These are phyloP conservation scores for Lampris incognitus DNA, from an alignment of 2,113 vertebrate genomes.

Conservation along the genomic window DNA sequence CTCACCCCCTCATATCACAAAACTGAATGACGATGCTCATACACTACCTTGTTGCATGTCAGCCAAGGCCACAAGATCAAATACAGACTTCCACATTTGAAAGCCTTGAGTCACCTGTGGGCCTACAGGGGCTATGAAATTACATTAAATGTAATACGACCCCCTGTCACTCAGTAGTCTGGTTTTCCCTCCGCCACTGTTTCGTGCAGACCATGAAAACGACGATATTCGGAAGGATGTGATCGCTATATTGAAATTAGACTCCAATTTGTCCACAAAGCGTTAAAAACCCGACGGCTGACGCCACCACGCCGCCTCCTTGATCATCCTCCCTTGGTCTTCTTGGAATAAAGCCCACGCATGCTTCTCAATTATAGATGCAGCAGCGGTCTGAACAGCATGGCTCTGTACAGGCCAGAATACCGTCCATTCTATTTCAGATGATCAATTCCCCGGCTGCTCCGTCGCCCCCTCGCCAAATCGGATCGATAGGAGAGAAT, in stretches of 20 bases:
- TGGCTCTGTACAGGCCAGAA: slow-evolving; percentile 73
- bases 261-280: slow-evolving; percentile 31
- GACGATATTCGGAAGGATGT: slow-evolving; percentile 64
- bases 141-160: slow-evolving; percentile 57
- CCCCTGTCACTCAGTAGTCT: slow-evolving; percentile 47
- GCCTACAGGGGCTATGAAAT: background rate
- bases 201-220: slow-evolving; percentile 33
- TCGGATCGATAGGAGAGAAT: slow-evolving; percentile 84
- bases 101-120: background rate
- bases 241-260: slow-evolving; percentile 66
- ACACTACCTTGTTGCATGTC: slow-evolving; percentile 1
- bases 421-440: slow-evolving; percentile 80
- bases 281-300: slow-evolving; percentile 1
- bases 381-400: slow-evolving; percentile 58
- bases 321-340: slow-evolving; percentile 25
- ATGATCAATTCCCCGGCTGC: slow-evolving; percentile 81
- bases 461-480: slow-evolving; percentile 79
- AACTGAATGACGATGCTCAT: slow-evolving; percentile 39
- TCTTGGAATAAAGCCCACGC: background rate
- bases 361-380: slow-evolving; percentile 70
- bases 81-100: slow-evolving; percentile 2
- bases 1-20: slow-evolving; percentile 63
- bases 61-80: background rate
- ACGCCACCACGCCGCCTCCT: slow-evolving; percentile 13
- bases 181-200: slow-evolving; percentile 56